A percentile compares a stretch with the other conserved stretches of the same genome.
Conservation (phyloP, 2,113 vertebrate genomes). For the Pyrgilauda ruficollis region DNA sequence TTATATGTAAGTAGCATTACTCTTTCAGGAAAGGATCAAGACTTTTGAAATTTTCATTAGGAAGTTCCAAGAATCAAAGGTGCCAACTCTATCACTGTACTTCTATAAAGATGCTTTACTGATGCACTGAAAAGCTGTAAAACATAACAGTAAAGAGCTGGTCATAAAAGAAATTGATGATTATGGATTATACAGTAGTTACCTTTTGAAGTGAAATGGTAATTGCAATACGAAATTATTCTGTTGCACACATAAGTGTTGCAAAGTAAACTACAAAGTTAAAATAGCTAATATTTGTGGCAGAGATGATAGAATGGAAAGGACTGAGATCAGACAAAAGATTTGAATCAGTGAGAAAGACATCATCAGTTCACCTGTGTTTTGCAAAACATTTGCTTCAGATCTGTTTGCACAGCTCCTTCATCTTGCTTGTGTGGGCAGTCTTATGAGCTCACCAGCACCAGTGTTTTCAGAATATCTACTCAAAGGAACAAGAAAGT, state of each 20-base stretch:
- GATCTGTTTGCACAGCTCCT: neutral
- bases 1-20: neutral
- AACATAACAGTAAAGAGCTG: neutral
- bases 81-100: neutral
- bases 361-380: neutral
- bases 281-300: neutral
- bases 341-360: neutral
- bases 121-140: neutral
- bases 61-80: neutral
- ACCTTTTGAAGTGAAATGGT: neutral
- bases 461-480: neutral
- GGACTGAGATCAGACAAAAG: neutral
- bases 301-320: neutral
- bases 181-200: constrained; percentile 24
- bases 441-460: neutral
- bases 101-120: neutral
- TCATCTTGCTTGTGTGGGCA: neutral
- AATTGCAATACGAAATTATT: neutral
- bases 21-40: neutral
- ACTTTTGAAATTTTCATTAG: neutral
- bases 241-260: neutral
- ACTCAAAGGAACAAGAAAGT: neutral
- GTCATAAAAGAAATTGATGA: constrained; percentile 34
- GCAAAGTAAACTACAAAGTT: neutral
- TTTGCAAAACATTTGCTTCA: neutral